Base-by-base conservation (phyloP, 2,113 vertebrate genomes). In the Brachypodius melanocephalos region DNA sequence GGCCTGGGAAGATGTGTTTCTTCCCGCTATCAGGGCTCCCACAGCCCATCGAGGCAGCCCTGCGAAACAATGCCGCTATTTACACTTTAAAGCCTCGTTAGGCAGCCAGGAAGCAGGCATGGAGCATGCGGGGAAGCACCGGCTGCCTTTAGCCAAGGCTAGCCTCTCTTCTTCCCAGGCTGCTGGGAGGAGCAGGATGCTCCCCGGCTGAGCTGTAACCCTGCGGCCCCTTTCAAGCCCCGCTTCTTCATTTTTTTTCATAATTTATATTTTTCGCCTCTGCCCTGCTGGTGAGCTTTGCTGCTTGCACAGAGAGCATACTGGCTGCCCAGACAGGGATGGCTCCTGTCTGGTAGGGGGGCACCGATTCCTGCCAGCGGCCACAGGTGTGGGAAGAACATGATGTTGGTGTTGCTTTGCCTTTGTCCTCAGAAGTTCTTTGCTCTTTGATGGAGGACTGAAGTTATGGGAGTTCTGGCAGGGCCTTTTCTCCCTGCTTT, bases 31-130 rank as follows among this genome's bases (percentile, higher is more conserved):
- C 66, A n/a, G 13, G 8, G 73, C 65, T 57, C n/a, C 81, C 85
- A 67, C 95, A 95, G 85, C 91, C 89, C 52, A 2, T 24, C 2
- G 19, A 94, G 81, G 93, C 93, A 72, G 95, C 90, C 85, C 57
- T n/a, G 28, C 3, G 34, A 91, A 96, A 96, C 96, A 96, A 91
- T 95, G 88, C 85, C 45, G 36, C 92, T 95, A 93, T 96, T 96
- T 94, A 95, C 95, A 89, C 93, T 94, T 88, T 76, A 72, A 93
- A 95, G 89, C 90, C 93, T 96, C 40, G 57, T 82, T 87, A 88
- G 89, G 88, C 95, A 72, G 92, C 34, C 89, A 85, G 96, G 91
- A 95, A 94, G 77, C 59, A n/a, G 87, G 59, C 91, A 77, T 0
- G 5, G 49, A 77, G 96, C 96, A 96, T 96, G 95, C 93, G 10